These are phyloP conservation scores for Megatriorchis doriae DNA, from an alignment of 2,113 vertebrate species.

Conservation along the genomic window DNA sequence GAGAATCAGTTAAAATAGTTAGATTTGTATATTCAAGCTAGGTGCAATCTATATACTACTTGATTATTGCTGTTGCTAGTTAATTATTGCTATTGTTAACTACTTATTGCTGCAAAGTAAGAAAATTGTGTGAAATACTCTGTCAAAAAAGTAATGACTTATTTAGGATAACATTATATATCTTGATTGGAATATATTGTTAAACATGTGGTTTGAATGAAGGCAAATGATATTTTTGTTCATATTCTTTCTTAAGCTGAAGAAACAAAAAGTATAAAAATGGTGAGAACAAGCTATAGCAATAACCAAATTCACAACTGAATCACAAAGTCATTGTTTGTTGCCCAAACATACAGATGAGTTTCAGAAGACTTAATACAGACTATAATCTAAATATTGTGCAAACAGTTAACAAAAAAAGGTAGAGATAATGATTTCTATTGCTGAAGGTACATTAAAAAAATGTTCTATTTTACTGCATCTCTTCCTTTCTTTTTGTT, in stretches of 20 bases:
- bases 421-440: neutral
- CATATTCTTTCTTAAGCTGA: neutral
- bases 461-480: neutral
- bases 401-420: neutral
- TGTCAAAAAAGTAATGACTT: neutral
- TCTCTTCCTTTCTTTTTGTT: neutral
- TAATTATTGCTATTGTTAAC: neutral
- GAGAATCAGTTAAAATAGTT: neutral
- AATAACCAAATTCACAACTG: neutral
- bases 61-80: neutral
- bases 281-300: neutral
- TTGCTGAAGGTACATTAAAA: neutral
- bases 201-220: neutral
- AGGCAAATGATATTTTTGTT: neutral
- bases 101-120: neutral
- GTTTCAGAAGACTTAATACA: neutral
- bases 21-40: neutral
- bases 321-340: neutral
- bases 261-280: neutral
- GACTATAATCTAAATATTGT: neutral
- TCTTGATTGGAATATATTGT: neutral
- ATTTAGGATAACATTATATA: neutral
- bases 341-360: neutral
- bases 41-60: neutral
- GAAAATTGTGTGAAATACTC: neutral